Conservation (phyloP, 2,797 vertebrate genomes). For the Aeoliscus strigatus region DNA sequence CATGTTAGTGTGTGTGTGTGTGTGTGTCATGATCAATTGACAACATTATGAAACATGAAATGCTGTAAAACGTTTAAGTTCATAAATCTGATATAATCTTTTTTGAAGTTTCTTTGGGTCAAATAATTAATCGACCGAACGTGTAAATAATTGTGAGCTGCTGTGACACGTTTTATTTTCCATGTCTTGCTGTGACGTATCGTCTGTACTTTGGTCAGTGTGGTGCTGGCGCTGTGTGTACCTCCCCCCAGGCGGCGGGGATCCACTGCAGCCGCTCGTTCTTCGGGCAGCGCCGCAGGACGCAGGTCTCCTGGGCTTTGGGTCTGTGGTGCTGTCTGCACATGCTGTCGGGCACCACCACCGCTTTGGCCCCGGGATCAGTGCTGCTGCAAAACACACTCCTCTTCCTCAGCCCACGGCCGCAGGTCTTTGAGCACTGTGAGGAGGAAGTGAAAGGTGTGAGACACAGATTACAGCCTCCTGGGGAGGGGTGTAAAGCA, state of each 20-base stretch:
- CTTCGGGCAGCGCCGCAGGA: constrained; percentile 87
- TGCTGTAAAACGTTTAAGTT: no score
- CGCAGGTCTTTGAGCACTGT: constrained; percentile 95
- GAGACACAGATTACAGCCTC: background rate
- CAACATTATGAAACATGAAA: no score
- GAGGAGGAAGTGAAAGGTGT: background rate
- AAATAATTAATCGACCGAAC: no score
- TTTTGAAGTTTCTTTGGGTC: no score
- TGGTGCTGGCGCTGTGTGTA: no score
- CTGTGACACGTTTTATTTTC: no score
- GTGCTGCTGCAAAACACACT: constrained; percentile 82
- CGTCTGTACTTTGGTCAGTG: no score
- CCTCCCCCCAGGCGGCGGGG: constrained; percentile 88
- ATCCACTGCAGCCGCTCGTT: constrained; percentile 90
- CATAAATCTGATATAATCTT: no score
- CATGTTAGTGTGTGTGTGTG: constrained; percentile 16
- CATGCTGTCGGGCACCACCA: constrained; percentile 79
- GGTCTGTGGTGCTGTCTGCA: constrained; percentile 79
- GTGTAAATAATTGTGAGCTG: no score
- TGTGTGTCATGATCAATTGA: no score
- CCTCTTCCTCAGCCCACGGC: constrained; percentile 86
- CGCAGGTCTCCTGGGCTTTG: constrained; percentile 85
- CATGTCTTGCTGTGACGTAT: no score
- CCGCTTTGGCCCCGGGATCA: constrained; percentile 60
- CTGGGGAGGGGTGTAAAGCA: constrained; percentile 2